phyloP scores from a whole-genome alignment of 2,888 invertebrate genomes.

The Epistrophe eligans region DNA sequence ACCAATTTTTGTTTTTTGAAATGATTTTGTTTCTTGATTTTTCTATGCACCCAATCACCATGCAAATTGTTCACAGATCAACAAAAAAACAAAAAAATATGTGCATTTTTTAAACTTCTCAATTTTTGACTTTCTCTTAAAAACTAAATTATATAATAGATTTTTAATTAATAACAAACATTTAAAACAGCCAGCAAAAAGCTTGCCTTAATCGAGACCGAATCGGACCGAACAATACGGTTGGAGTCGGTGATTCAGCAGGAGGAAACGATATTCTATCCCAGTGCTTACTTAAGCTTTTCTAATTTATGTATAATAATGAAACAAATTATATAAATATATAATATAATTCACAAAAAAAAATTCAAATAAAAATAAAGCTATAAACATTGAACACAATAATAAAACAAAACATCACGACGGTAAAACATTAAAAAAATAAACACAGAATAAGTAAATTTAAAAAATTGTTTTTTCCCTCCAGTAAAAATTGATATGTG shows the following conservation, averaged over 20 bases:
- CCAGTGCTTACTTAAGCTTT: constrained; percentile 75
- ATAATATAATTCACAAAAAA: neutral
- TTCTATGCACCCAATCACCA: constrained; percentile 75
- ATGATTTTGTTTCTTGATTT: constrained; percentile 6
- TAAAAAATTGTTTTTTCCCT: constrained; percentile 39
- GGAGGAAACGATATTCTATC: constrained; percentile 76
- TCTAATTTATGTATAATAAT: constrained; percentile 58
- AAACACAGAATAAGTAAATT: constrained; percentile 42
- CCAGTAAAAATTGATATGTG: constrained; percentile 66
- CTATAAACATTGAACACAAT: constrained; percentile 59
- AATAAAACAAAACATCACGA: constrained; percentile 46
- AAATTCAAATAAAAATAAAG: constrained; percentile 39
- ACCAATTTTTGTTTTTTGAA: constrained; percentile 15
- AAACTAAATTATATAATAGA: constrained; percentile 6
- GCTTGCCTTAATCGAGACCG: constrained; percentile 77
- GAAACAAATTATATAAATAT: constrained; percentile 52
- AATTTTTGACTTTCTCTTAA: constrained; percentile 37
- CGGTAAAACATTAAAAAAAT: constrained; percentile 44
- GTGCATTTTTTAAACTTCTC: constrained; percentile 77
- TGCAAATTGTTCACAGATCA: constrained; percentile 69
- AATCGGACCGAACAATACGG: constrained; percentile 64
- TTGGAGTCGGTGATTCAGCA: constrained; percentile 58
- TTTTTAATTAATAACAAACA: constrained; percentile 41
- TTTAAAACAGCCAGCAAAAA: constrained; percentile 66
- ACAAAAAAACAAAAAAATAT: constrained; percentile 78